A percentile compares a stretch with the other conserved stretches of the same genome.
phyloP scores from a whole-genome alignment of 2,113 vertebrate genomes.

The Gambusia holbrooki region DNA sequence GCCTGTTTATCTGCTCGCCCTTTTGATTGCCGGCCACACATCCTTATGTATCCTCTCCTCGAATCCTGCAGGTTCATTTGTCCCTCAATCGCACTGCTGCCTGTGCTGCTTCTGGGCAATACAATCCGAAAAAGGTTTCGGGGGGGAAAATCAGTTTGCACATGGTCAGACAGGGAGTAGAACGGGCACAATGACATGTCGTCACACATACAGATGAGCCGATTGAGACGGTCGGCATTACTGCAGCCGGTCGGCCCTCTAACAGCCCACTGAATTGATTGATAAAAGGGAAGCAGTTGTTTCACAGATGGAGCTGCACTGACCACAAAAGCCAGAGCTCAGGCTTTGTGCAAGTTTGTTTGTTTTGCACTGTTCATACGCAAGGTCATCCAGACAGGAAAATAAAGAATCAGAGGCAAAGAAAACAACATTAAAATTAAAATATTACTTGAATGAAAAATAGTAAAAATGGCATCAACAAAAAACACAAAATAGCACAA shows the following conservation, averaged over 20 bases:
- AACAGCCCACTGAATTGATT: constrained; percentile 73
- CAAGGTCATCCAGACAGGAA: neutral
- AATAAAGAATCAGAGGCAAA: neutral
- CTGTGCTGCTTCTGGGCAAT: constrained; percentile 25
- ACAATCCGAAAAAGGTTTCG: constrained; percentile 10
- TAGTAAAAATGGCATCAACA: too few species aligned
- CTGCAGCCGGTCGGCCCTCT: constrained; percentile 62
- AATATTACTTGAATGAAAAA: too few species aligned
- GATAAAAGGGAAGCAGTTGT: constrained; percentile 75
- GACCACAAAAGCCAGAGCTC: constrained; percentile 56
- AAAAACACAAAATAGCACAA: too few species aligned
- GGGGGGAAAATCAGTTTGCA: constrained; percentile 14
- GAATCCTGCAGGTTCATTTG: constrained; percentile 70
- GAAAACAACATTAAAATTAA: neutral
- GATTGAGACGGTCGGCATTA: constrained; percentile 62
- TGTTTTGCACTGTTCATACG: neutral
- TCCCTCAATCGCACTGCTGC: constrained; percentile 17
- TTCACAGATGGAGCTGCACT: constrained; percentile 69
- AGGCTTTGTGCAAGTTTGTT: constrained; percentile 32
- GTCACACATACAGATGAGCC: constrained; percentile 55
- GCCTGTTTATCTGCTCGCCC: constrained; percentile 66
- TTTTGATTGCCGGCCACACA: constrained; percentile 69
- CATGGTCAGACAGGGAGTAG: constrained; percentile 24
- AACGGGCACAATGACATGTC: constrained; percentile 43
- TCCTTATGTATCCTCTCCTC: constrained; percentile 54